Conservation (phyloP, 2,113 vertebrate genomes). For the Nannobrachium achirus region DNA sequence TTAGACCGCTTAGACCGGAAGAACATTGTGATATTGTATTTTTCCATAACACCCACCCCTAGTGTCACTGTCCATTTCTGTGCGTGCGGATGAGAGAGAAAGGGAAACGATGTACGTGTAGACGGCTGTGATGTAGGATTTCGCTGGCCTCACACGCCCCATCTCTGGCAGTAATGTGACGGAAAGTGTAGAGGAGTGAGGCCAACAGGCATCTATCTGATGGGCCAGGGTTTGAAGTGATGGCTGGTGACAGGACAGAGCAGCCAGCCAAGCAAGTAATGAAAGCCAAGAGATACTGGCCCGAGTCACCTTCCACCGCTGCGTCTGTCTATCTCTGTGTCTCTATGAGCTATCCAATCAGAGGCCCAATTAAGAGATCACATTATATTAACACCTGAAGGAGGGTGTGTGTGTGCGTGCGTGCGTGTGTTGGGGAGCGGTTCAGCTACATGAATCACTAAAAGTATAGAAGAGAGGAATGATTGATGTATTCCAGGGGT, state of each 20-base stretch:
- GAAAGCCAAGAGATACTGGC: slow-evolving; percentile 50
- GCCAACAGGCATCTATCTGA: slow-evolving; percentile 44
- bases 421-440: too few species aligned
- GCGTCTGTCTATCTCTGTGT: slow-evolving; percentile 43
- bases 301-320: slow-evolving; percentile 46
- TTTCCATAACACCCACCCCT: too few species aligned
- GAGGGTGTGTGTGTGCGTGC: too few species aligned
- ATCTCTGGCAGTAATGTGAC: slow-evolving; percentile 42
- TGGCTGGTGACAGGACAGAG: slow-evolving; percentile 60
- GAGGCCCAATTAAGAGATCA: too few species aligned
- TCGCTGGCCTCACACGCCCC: slow-evolving; percentile 22
- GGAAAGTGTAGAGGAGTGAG: slow-evolving; percentile 30
- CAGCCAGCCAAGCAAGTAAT: slow-evolving; percentile 54
- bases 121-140: slow-evolving; percentile 23
- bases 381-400: too few species aligned
- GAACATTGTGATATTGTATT: too few species aligned
- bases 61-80: too few species aligned
- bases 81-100: neutral
- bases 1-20: too few species aligned
- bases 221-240: slow-evolving; percentile 55
- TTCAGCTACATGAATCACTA: neutral
- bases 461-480: slow-evolving; percentile 17
- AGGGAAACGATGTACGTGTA: slow-evolving; percentile 14
- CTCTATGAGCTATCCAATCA: neutral
- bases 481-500: neutral